phyloP scores from a whole-genome alignment of 2,113 vertebrate species.

The Megaleporinus macrocephalus region DNA sequence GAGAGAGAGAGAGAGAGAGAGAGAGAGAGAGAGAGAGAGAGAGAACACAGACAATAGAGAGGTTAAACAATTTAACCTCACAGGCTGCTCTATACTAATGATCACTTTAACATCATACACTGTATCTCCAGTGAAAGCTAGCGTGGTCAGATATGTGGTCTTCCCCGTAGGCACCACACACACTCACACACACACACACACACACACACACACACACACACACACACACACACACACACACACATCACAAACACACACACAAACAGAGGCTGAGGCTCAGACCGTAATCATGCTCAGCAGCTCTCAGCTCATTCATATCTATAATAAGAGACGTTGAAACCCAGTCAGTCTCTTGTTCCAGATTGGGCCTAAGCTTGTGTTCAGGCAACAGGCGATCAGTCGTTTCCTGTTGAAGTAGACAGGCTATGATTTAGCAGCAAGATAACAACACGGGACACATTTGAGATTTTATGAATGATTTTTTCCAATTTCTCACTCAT shows the following conservation, averaged over 20 bases:
- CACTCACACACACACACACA: not conserved
- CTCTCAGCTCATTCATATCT: not conserved
- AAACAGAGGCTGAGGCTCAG: not conserved
- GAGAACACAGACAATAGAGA: not conserved
- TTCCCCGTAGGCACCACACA: not conserved
- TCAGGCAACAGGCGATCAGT: too few species aligned
- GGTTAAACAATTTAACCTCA: slow-evolving; percentile 20
- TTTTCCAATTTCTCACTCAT: too few species aligned
- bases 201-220: not conserved
- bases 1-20: slow-evolving; percentile 25
- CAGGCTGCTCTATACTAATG: not conserved
- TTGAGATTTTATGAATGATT: too few species aligned
- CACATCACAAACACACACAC: not conserved
- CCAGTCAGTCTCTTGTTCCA: too few species aligned
- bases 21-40: not conserved
- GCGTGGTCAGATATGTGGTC: not conserved
- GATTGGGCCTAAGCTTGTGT: too few species aligned
- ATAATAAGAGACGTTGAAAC: not conserved
- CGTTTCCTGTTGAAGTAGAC: too few species aligned
- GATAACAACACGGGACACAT: too few species aligned
- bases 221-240: not conserved
- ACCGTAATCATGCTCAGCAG: not conserved
- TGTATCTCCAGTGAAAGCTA: not conserved
- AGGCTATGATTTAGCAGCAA: too few species aligned
- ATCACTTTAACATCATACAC: not conserved